These are phyloP conservation scores for Xiphophorus birchmanni DNA, from an alignment of 2,797 vertebrate species.

Conservation along the genomic window DNA sequence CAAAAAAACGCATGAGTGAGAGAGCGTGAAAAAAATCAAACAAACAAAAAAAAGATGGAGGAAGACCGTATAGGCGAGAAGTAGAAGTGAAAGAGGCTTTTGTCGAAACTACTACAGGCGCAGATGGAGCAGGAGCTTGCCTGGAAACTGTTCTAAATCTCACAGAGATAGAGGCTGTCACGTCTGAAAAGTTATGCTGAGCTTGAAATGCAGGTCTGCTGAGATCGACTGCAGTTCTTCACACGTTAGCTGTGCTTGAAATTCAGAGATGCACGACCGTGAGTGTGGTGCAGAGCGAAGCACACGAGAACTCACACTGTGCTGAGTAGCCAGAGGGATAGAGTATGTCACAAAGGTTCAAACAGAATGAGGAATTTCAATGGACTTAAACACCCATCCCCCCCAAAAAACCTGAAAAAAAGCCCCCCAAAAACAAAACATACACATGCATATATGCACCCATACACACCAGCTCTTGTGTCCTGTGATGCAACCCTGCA, in stretches of 20 bases:
- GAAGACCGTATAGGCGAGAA: background rate
- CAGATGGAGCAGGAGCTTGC: slow-evolving; percentile 30
- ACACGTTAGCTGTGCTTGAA: slow-evolving; percentile 31
- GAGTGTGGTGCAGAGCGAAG: background rate
- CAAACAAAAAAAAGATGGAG: background rate
- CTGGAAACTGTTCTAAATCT: slow-evolving; percentile 27
- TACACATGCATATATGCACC: slow-evolving; percentile 19
- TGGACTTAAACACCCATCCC: slow-evolving; percentile 38
- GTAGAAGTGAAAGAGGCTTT: background rate
- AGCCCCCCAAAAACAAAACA: no score
- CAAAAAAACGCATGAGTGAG: slow-evolving; percentile 23
- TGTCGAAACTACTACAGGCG: slow-evolving; percentile 1
- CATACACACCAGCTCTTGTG: slow-evolving; percentile 11
- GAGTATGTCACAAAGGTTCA: slow-evolving; percentile 71
- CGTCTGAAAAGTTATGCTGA: slow-evolving; percentile 16
- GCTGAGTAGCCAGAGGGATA: slow-evolving; percentile 66
- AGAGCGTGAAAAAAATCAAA: slow-evolving; percentile 2
- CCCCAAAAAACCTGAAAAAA: background rate
- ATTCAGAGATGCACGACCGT: slow-evolving; percentile 43
- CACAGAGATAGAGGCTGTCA: slow-evolving; percentile 2
- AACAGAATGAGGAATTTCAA: slow-evolving; percentile 77
- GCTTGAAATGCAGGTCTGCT: slow-evolving; percentile 1
- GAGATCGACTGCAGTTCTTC: slow-evolving; percentile 23
- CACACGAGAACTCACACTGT: slow-evolving; percentile 15
- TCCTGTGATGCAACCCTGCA: slow-evolving; percentile 62